Conservation (phyloP, 2,797 vertebrate genomes). For the Limosa lapponica region DNA sequence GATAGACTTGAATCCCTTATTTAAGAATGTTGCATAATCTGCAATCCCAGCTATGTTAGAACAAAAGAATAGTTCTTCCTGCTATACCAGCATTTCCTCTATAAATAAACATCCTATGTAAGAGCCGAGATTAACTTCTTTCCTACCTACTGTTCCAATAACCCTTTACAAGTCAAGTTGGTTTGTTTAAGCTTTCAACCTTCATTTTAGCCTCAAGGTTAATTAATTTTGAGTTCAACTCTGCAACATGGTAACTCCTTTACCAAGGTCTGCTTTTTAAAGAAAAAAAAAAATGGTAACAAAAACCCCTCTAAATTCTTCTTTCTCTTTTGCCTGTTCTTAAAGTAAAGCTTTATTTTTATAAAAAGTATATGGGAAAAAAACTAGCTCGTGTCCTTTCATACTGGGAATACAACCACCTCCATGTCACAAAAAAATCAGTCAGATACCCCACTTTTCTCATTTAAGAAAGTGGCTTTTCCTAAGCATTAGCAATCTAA, state of each 20-base stretch:
- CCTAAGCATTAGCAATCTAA: neutral
- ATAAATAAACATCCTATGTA: neutral
- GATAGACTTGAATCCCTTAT: neutral
- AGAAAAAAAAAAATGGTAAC: neutral
- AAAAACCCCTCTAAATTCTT: neutral
- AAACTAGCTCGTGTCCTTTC: neutral
- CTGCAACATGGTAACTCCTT: neutral
- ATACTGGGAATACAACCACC: neutral
- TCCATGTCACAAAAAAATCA: neutral
- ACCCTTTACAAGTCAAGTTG: fast-evolving
- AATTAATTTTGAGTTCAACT: neutral
- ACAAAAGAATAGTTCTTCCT: neutral
- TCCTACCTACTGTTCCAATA: neutral
- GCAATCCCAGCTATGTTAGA: neutral
- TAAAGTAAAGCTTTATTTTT: neutral
- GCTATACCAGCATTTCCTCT: neutral
- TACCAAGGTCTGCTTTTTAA: neutral
- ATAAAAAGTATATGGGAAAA: neutral
- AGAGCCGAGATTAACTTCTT: neutral
- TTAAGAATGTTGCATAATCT: fast-evolving
- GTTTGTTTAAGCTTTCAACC: neutral
- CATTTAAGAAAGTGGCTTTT: neutral
- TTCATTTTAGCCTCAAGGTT: neutral
- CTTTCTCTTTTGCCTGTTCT: neutral
- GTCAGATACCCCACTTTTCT: neutral